phyloP scores from a whole-genome alignment of 1,140 invertebrate species.

The Amyelois transitella region DNA sequence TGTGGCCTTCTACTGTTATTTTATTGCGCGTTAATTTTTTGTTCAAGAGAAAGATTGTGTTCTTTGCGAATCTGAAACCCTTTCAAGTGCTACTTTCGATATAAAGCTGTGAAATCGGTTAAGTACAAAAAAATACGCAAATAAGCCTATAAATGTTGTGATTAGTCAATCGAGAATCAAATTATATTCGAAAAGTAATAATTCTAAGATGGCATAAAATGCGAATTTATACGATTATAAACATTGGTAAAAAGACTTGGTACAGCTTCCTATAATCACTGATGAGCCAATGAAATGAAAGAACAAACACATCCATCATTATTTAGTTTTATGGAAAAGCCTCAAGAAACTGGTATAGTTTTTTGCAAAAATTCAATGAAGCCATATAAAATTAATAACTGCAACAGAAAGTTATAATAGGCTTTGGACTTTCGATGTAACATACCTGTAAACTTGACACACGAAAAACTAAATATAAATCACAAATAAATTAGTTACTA shows the following conservation, averaged over 20 bases:
- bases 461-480: constrained; percentile 18
- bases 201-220: background rate
- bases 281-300: too few species aligned
- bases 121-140: background rate
- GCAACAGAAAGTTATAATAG: constrained; percentile 58
- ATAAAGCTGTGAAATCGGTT: background rate
- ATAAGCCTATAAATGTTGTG: background rate
- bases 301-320: too few species aligned
- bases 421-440: constrained; percentile 7
- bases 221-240: too few species aligned
- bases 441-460: constrained; percentile 22
- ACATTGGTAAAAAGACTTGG: background rate
- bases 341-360: background rate
- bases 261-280: too few species aligned
- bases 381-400: constrained; percentile 65
- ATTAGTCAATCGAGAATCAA: too few species aligned
- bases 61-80: background rate
- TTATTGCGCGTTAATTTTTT: background rate
- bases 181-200: too few species aligned
- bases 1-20: constrained; percentile 5
- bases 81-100: background rate
- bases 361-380: constrained; percentile 53
- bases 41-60: background rate
- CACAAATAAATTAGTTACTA: background rate
- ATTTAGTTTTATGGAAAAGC: too few species aligned